Percentiles rank a stretch among this genome's conserved stretches.
phyloP scores from a whole-genome alignment of 2,113 vertebrate genomes.

The Apistogramma diplotaenia region DNA sequence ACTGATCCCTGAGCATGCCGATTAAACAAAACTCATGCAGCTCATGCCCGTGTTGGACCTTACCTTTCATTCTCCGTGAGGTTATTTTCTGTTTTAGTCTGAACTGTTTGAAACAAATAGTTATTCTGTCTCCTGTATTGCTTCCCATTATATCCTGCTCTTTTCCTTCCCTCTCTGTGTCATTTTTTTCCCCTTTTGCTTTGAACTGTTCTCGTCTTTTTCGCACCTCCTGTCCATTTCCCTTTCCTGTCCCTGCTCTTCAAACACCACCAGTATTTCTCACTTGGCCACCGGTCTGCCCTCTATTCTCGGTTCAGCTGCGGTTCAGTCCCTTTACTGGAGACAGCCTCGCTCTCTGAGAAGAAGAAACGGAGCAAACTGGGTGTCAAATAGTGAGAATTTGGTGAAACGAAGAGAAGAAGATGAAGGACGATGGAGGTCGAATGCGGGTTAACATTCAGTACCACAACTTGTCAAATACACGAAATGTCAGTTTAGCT shows the following conservation, averaged over 20 bases:
- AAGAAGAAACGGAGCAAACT: neutral
- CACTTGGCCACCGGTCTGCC: slow-evolving; percentile 48
- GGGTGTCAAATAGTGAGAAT: neutral
- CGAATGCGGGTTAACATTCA: slow-evolving; percentile 55
- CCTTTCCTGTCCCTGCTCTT: slow-evolving; percentile 13
- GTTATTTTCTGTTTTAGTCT: neutral
- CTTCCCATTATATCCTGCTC: neutral
- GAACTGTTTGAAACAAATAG: neutral
- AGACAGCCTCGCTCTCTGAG: neutral
- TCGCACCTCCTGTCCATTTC: slow-evolving; percentile 19
- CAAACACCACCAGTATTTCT: slow-evolving; percentile 36
- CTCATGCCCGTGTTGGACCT: neutral
- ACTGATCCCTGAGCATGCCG: slow-evolving; percentile 5
- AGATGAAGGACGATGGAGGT: slow-evolving; percentile 53
- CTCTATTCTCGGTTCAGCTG: slow-evolving; percentile 35
- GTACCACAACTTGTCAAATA: slow-evolving; percentile 46
- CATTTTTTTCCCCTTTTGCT: neutral
- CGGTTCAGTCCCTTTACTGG: slow-evolving; percentile 36
- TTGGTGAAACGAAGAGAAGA: slow-evolving; percentile 15
- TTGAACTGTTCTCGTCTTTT: slow-evolving; percentile 33
- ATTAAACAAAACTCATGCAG: neutral
- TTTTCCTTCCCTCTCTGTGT: neutral
- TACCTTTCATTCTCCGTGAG: neutral
- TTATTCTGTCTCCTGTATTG: neutral
- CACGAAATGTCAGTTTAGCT: slow-evolving; percentile 42